A percentile compares a stretch with the other conserved stretches of the same genome.
These are phyloP conservation scores for Drosophila sucinea DNA, from an alignment of 1,140 invertebrate species.

Conservation along the genomic window DNA sequence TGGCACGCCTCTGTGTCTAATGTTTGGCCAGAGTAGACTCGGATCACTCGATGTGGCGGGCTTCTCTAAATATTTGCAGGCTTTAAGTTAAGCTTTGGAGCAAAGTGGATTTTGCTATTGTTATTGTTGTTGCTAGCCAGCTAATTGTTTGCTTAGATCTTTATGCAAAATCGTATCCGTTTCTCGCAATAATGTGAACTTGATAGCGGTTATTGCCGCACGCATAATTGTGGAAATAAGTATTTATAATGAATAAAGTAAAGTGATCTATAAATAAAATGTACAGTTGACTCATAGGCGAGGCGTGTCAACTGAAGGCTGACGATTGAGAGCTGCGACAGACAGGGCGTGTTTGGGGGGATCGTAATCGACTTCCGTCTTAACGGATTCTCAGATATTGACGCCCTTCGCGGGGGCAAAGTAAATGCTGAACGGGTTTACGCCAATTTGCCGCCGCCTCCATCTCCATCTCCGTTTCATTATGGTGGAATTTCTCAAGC, in stretches of 20 bases:
- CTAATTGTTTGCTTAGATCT: slow-evolving; percentile 70
- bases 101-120: slow-evolving; percentile 53
- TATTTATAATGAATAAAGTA: slow-evolving; percentile 41
- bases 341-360: slow-evolving; percentile 6
- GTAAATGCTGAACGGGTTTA: slow-evolving; percentile 23
- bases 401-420: slow-evolving; percentile 26
- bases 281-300: slow-evolving; percentile 47
- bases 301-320: slow-evolving; percentile 59
- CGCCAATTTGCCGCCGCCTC: slow-evolving; percentile 17
- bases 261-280: slow-evolving; percentile 66
- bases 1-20: slow-evolving; percentile 12
- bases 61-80: slow-evolving; percentile 64
- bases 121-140: slow-evolving; percentile 71
- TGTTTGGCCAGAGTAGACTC: slow-evolving; percentile 4
- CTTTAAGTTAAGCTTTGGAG: slow-evolving; percentile 19
- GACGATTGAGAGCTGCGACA: neutral
- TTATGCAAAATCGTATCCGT: slow-evolving; percentile 37
- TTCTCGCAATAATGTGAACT: slow-evolving; percentile 38
- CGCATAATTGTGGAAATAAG: slow-evolving; percentile 13
- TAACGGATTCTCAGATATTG: slow-evolving; percentile 25
- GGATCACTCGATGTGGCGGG: slow-evolving; percentile 20
- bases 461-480: neutral
- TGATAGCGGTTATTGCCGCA: slow-evolving; percentile 67
- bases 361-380: slow-evolving; percentile 14
- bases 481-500: slow-evolving; percentile 82